Conservation (phyloP, 1,140 invertebrate genomes). For the Magallana angulata region DNA sequence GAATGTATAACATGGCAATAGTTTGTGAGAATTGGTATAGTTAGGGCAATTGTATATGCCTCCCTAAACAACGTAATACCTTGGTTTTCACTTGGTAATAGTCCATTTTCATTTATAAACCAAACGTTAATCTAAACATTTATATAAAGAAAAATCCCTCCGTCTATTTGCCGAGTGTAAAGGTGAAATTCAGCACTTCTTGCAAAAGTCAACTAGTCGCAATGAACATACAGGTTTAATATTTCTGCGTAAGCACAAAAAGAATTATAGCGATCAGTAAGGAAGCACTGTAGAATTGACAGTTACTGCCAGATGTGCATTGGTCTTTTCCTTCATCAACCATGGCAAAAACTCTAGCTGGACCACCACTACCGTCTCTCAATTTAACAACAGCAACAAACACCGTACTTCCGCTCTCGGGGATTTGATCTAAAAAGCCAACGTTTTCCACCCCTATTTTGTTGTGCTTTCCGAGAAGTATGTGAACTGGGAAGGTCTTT, state of each 20-base stretch:
- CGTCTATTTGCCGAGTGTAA: no score
- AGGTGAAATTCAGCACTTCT: no score
- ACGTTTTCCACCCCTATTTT: slow-evolving; percentile 65
- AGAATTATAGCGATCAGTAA: not conserved
- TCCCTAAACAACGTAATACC: no score
- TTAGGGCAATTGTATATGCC: no score
- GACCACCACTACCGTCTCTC: slow-evolving; percentile 65
- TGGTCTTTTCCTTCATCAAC: not conserved
- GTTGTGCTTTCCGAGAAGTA: slow-evolving; percentile 57
- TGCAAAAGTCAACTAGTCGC: no score
- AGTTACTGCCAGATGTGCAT: not conserved
- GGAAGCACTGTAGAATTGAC: not conserved
- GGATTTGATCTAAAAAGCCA: slow-evolving; percentile 60
- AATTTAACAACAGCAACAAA: slow-evolving; percentile 62
- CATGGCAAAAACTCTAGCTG: slow-evolving; percentile 62
- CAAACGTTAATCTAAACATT: no score
- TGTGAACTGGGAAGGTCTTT: slow-evolving; percentile 64
- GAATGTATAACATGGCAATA: no score
- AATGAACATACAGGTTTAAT: no score
- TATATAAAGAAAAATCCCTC: no score
- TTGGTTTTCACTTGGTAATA: no score
- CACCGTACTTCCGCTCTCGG: slow-evolving; percentile 60
- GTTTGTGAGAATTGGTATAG: no score
- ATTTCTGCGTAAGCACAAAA: not conserved
- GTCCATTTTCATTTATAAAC: no score